Evolutionary conservation across 2,888 invertebrate genomes (phyloP).

Genomic region (Xestia rhomboidea): DNA sequence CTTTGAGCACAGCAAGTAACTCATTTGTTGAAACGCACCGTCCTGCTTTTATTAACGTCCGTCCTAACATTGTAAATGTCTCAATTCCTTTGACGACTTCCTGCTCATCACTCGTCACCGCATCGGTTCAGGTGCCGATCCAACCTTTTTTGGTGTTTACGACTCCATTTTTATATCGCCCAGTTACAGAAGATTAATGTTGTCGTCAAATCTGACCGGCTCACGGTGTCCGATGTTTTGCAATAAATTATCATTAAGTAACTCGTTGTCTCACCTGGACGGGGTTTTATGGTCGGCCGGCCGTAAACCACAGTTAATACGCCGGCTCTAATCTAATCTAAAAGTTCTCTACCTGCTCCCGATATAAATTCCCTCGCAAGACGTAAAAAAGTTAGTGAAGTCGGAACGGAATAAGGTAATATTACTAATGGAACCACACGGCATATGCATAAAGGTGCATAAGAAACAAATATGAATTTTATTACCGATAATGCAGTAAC

Average conservation of each 20-base stretch:
- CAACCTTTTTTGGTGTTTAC: slow-evolving; percentile 75
- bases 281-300: slow-evolving; percentile 80
- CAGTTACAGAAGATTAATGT: slow-evolving; percentile 87
- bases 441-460: slow-evolving; percentile 72
- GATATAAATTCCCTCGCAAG: slow-evolving; percentile 78
- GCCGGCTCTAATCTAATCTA: slow-evolving; percentile 84
- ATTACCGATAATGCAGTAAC: slow-evolving; percentile 72
- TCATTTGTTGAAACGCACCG: slow-evolving; percentile 84
- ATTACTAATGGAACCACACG: slow-evolving; percentile 74
- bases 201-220: slow-evolving; percentile 81
- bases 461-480: slow-evolving; percentile 79
- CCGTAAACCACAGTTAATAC: slow-evolving; percentile 83
- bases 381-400: slow-evolving; percentile 73
- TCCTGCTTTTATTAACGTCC: slow-evolving; percentile 82
- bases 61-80: slow-evolving; percentile 85
- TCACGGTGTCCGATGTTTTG: slow-evolving; percentile 81
- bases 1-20: slow-evolving; percentile 80
- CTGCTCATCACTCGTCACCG: slow-evolving; percentile 79
- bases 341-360: slow-evolving; percentile 84
- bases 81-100: slow-evolving; percentile 87
- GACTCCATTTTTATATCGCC: slow-evolving; percentile 78
- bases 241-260: slow-evolving; percentile 90
- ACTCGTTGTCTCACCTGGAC: slow-evolving; percentile 84
- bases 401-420: slow-evolving; percentile 72
- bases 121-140: slow-evolving; percentile 77